A percentile compares a stretch with the other conserved stretches of the same genome.
Evolutionary conservation across 2,888 invertebrate genomes (phyloP).

Genomic region (Pyrgus malvae): DNA sequence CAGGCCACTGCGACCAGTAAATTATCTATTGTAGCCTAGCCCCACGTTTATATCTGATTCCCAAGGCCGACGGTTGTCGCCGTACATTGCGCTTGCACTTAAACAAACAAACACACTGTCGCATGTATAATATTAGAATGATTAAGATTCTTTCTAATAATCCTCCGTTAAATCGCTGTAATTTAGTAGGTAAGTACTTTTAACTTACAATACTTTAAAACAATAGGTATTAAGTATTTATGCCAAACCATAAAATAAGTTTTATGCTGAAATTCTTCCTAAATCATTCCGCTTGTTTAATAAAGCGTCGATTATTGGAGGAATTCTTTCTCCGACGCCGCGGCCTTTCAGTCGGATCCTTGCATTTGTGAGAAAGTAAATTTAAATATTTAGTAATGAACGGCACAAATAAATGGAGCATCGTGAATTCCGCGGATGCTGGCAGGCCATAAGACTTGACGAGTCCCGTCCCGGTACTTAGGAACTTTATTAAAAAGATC

Average conservation of each 20-base stretch:
- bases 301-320: constrained; percentile 61
- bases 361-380: constrained; percentile 39
- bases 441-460: constrained; percentile 58
- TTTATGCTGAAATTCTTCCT: constrained; percentile 55
- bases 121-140: too few relatives aligned
- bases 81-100: too few relatives aligned
- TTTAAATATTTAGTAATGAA: constrained; percentile 65
- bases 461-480: constrained; percentile 63
- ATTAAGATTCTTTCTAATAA: too few relatives aligned
- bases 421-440: constrained; percentile 54
- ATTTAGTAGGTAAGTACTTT: too few relatives aligned
- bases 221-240: neutral
- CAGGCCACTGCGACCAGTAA: too few relatives aligned
- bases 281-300: constrained; percentile 61
- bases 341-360: constrained; percentile 29
- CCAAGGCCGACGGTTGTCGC: too few relatives aligned
- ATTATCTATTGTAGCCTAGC: too few relatives aligned
- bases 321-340: constrained; percentile 55
- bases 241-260: constrained; percentile 30
- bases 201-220: too few relatives aligned
- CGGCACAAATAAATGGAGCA: constrained; percentile 64
- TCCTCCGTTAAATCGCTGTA: too few relatives aligned
- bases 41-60: too few relatives aligned
- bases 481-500: constrained; percentile 72
- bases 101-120: too few relatives aligned